Conservation (phyloP, 2,797 vertebrate species). For the Melanotaenia boesemani region DNA sequence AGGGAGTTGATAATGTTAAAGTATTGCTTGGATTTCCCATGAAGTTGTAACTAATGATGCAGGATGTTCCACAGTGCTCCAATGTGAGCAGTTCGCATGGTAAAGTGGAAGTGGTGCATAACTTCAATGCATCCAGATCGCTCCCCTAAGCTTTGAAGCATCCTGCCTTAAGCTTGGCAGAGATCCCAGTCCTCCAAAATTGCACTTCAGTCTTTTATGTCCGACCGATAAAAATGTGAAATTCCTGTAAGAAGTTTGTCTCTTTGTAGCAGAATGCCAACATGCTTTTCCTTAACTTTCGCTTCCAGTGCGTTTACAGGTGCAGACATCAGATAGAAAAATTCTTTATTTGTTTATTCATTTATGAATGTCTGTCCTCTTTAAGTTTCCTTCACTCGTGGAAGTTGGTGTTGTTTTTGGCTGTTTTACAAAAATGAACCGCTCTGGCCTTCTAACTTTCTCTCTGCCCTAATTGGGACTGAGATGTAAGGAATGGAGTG, state of each 20-base stretch:
- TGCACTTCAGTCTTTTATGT: conserved; percentile 63
- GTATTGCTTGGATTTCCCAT: conserved; percentile 53
- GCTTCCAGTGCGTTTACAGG: conserved; percentile 17
- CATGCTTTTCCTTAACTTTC: background rate
- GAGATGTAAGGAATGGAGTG: conserved; percentile 50
- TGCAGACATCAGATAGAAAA: conserved; percentile 7
- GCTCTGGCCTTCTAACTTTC: conserved; percentile 23
- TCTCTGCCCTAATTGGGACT: conserved; percentile 79
- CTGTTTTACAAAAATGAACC: conserved; percentile 47
- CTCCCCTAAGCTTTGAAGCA: conserved; percentile 42
- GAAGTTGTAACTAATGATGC: conserved; percentile 40
- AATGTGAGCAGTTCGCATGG: conserved; percentile 31
- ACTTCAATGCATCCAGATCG: conserved; percentile 57
- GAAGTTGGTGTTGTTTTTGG: conserved; percentile 51
- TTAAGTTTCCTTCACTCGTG: conserved; percentile 2
- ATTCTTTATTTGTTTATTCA: background rate
- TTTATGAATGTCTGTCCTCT: background rate
- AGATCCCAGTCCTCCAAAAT: conserved; percentile 44
- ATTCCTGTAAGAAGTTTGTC: conserved; percentile 38
- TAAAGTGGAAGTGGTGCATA: conserved; percentile 48
- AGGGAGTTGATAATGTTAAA: conserved; percentile 36
- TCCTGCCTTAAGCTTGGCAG: conserved; percentile 52
- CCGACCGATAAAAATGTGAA: conserved; percentile 53
- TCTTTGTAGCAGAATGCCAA: conserved; percentile 16
- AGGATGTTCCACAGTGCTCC: conserved; percentile 24